Evolutionary conservation across 2,797 vertebrate species (phyloP), one percentile per base, ranked within the genome.

Genomic region (Dryobates pubescens): DNA sequence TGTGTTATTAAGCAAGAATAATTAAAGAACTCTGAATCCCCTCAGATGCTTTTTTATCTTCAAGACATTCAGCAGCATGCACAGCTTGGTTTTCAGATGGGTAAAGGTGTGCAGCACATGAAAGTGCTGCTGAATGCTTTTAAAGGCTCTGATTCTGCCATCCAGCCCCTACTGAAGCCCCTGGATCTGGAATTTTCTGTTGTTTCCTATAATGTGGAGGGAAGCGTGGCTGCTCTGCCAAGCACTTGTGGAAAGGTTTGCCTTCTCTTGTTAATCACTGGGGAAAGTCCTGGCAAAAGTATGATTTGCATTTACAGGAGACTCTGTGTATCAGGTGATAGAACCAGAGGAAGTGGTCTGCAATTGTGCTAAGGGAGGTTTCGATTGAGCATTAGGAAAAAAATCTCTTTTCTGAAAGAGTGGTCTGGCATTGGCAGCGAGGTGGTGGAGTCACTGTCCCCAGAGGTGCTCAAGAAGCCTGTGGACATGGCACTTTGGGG

Each of bases 171-270:
- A 1, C 24, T 54, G 23, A 16, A 64, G 34, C 23, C 56, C 67
- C 30, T 34, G 36, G 20, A 69, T 32, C 23, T n/a, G 54, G 61
- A 74, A 26, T 61, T 89, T 23, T n/a, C 65, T 85, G 41, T 34
- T 1, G 1, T 30, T 29, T n/a, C 27, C 72, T 10, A 0, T 22
- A 57, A 65, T 4, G n/a, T 83, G 49, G 26, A 14, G 3, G 17
- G 61, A 67, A 74, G 9, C 10, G 0, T 1, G 10, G 59, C 20
- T 88, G 51, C 62, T 86, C 51, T 79, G 68, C 63, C 72, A 70
- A 32, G 59, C n/a, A 47, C 13, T 10, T 23, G 47, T 53, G 45
- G 53, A 59, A 68, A 59, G 64, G 13, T 86, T 73, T 73, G 49
- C 61, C 61, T 62, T 58, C 11, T 56, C 34, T 5, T 78, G 68